Conservation (phyloP, 2,113 vertebrate genomes). For the Atractosteus spatula region DNA sequence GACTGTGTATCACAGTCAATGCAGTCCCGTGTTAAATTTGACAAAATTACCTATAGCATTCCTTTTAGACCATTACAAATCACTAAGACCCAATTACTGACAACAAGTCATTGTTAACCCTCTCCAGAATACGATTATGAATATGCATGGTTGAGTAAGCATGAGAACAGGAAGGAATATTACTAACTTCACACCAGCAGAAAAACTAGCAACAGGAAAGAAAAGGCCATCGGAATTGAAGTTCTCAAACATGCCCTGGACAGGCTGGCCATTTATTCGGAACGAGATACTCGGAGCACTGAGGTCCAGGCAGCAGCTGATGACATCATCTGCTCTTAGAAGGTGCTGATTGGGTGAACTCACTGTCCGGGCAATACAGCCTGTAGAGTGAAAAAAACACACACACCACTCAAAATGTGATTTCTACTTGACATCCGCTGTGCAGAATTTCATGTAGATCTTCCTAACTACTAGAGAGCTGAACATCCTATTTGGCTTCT, state of each 20-base stretch:
- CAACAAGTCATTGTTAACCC: neutral
- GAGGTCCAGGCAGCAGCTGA: constrained; percentile 94
- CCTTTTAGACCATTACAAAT: neutral
- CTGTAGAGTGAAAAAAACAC: constrained; percentile 44
- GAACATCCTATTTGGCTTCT: too few relatives aligned
- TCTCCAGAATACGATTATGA: too few relatives aligned
- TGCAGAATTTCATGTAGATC: too few relatives aligned
- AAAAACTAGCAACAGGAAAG: constrained; percentile 92
- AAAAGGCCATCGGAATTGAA: constrained; percentile 94
- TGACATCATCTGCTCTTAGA: constrained; percentile 82
- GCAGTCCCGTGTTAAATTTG: neutral
- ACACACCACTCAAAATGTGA: too few relatives aligned
- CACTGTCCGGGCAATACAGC: constrained; percentile 83
- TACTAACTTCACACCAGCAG: constrained; percentile 90
- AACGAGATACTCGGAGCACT: constrained; percentile 94
- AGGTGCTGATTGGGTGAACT: constrained; percentile 90
- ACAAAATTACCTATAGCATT: constrained; percentile 10
- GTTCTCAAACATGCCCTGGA: constrained; percentile 98
- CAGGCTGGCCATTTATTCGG: constrained; percentile 93
- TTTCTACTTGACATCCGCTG: too few relatives aligned
- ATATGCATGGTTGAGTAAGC: neutral
- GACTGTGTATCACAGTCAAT: neutral
- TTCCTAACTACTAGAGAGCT: too few relatives aligned
- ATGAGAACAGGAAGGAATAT: neutral
- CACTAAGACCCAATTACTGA: neutral